Evolutionary conservation across 2,797 vertebrate species (phyloP).

Genomic region (Buphagus erythrorhynchus): DNA sequence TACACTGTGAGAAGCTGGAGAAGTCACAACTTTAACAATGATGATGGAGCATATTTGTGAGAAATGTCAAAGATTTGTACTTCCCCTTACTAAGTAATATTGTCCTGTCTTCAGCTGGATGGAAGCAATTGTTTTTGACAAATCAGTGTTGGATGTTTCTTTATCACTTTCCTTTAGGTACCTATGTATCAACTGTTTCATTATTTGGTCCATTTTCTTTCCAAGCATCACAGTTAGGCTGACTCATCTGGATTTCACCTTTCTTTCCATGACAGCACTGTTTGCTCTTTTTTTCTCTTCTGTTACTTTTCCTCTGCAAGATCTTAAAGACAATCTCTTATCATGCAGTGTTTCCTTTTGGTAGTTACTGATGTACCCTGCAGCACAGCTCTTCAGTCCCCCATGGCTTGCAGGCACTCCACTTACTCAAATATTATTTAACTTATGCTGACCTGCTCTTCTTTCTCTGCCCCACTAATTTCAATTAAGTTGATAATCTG

Average conservation of each 20-base stretch:
- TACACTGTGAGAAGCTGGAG: not conserved
- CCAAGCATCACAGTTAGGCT: not conserved
- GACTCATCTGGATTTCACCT: not conserved
- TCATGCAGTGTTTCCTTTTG: not conserved
- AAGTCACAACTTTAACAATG: not conserved
- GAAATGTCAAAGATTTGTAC: not conserved
- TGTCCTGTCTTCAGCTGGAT: not conserved
- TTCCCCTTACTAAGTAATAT: not conserved
- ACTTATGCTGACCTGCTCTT: not conserved
- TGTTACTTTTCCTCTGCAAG: not conserved
- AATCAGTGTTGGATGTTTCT: not conserved
- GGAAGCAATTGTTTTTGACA: not conserved
- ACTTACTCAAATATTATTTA: not conserved
- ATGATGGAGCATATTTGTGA: not conserved
- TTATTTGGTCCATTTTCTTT: not conserved
- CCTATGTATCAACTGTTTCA: not conserved
- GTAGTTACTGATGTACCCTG: not conserved
- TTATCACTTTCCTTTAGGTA: not conserved
- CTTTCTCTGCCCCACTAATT: not conserved
- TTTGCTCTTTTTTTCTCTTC: not conserved
- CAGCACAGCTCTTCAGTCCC: not conserved
- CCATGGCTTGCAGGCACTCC: not conserved
- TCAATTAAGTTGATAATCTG: not conserved
- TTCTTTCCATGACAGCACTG: not conserved
- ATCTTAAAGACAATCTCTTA: not conserved